A percentile compares a stretch with the other conserved stretches of the same genome.
These are phyloP conservation scores for Stenichneumon culpator DNA, from an alignment of 2,888 invertebrate genomes.

Conservation along the genomic window DNA sequence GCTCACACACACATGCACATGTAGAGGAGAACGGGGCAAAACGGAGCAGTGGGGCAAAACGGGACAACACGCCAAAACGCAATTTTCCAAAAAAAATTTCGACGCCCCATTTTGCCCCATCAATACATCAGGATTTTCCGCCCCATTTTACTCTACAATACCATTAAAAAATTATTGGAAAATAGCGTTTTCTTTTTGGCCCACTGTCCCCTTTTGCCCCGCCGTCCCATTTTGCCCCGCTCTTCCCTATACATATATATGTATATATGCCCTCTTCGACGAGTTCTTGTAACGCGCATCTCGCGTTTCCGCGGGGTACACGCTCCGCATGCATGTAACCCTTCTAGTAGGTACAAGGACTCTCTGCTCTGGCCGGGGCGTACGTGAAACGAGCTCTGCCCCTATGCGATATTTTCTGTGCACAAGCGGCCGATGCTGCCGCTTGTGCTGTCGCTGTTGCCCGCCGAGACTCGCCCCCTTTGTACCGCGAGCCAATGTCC, in stretches of 20 bases:
- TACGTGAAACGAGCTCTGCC: conserved; percentile 36
- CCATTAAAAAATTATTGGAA: too few relatives aligned
- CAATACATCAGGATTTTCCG: too few relatives aligned
- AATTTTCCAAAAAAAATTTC: too few relatives aligned
- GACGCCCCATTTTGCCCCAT: too few relatives aligned
- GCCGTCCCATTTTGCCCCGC: too few relatives aligned
- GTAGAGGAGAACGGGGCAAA: too few relatives aligned
- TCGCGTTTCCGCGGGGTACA: conserved; percentile 31
- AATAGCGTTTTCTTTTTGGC: too few relatives aligned
- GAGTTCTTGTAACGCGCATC: conserved; percentile 50
- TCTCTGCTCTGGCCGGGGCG: conserved; percentile 20
- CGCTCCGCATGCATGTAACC: conserved; percentile 49
- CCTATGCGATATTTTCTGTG: conserved; percentile 28
- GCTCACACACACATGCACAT: neutral
- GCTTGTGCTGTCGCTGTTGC: conserved; percentile 15
- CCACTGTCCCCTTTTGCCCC: too few relatives aligned
- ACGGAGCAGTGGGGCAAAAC: too few relatives aligned
- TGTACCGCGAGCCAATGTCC: conserved; percentile 49
- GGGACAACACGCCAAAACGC: too few relatives aligned
- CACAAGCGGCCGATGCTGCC: conserved; percentile 16
- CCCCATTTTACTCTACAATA: too few relatives aligned
- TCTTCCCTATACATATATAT: too few relatives aligned
- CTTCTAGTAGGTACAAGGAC: conserved; percentile 60
- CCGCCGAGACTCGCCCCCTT: conserved; percentile 48
- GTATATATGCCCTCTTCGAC: conserved; percentile 18